Conservation (phyloP, 2,888 invertebrate species). For the Luffia ferchaultella region DNA sequence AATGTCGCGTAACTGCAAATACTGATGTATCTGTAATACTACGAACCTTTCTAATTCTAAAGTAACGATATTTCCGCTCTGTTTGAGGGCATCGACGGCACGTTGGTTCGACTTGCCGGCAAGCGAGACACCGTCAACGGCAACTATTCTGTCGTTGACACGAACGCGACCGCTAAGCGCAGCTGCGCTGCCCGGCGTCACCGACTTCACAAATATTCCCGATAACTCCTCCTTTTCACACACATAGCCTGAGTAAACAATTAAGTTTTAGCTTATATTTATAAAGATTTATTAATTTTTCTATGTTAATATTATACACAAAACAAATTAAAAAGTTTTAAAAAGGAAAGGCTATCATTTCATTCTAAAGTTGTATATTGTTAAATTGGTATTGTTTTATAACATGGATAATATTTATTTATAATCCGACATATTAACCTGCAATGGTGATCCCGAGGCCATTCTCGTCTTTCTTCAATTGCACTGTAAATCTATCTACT, state of each 20-base stretch:
- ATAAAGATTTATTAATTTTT: background rate
- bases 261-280: too few species aligned
- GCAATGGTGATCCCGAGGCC: conserved; percentile 96
- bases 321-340: too few species aligned
- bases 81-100: conserved; percentile 94
- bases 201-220: conserved; percentile 98
- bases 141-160: conserved; percentile 97
- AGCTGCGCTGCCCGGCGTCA: conserved; percentile 95
- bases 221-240: conserved; percentile 98
- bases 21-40: too few species aligned
- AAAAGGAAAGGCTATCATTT: too few species aligned
- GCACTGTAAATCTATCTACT: conserved; percentile 93
- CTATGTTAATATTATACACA: background rate
- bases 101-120: conserved; percentile 97
- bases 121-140: conserved; percentile 93
- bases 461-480: conserved; percentile 91
- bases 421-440: conserved; percentile 39
- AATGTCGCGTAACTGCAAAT: too few species aligned
- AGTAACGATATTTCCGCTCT: conserved; percentile 90
- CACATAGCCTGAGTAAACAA: conserved; percentile 77
- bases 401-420: background rate
- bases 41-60: conserved; percentile 81
- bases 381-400: too few species aligned
- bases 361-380: too few species aligned
- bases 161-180: conserved; percentile 91